Evolutionary conservation across 2,888 invertebrate genomes (phyloP).

Genomic region (Aelia acuminata): DNA sequence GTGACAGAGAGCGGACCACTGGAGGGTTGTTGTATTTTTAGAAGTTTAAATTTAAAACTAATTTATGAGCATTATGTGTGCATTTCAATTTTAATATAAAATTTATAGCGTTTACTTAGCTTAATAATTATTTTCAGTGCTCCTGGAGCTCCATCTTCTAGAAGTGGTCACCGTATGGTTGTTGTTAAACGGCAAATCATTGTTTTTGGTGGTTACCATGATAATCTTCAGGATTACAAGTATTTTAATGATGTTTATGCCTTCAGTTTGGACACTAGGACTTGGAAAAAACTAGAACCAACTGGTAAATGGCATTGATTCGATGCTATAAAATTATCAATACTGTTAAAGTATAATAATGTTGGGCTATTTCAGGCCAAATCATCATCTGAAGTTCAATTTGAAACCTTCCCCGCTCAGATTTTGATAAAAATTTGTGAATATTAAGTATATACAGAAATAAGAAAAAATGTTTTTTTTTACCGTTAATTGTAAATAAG

Average conservation of each 20-base stretch:
- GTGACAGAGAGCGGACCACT: too few species aligned
- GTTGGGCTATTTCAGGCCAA: too few species aligned
- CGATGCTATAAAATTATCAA: background rate
- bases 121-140: constrained; percentile 71
- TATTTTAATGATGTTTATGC: constrained; percentile 90
- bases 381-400: too few species aligned
- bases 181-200: constrained; percentile 82
- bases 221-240: constrained; percentile 87
- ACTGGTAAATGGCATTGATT: constrained; percentile 67
- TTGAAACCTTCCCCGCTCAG: too few species aligned
- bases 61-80: background rate
- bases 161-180: constrained; percentile 92
- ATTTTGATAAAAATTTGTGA: too few species aligned
- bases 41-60: constrained; percentile 16
- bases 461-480: too few species aligned
- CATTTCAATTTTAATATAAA: background rate
- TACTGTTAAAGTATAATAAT: background rate
- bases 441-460: too few species aligned
- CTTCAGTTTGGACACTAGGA: constrained; percentile 84
- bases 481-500: too few species aligned
- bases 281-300: constrained; percentile 81
- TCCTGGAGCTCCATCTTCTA: constrained; percentile 83
- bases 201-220: constrained; percentile 93
- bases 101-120: constrained; percentile 6
- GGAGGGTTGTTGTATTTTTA: background rate